Conservation (phyloP, 2,797 vertebrate species). For the Carduelis carduelis region DNA sequence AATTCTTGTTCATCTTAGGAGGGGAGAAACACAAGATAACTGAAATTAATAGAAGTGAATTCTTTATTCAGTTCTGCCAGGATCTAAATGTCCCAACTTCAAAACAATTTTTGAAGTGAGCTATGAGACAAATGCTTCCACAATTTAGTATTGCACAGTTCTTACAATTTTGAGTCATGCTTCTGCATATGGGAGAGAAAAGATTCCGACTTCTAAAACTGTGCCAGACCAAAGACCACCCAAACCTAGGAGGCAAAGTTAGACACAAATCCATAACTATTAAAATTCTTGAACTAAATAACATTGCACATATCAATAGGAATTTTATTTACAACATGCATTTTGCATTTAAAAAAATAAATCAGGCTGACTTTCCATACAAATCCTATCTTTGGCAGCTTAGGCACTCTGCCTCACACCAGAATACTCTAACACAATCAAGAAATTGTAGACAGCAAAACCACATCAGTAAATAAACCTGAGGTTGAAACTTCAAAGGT, state of each 20-base stretch:
- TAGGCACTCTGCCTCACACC: background rate
- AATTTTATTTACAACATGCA: constrained; percentile 3
- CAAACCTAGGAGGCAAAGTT: background rate
- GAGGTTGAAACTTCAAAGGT: background rate
- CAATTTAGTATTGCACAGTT: background rate
- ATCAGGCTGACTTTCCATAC: background rate
- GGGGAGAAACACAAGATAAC: background rate
- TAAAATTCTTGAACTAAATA: background rate
- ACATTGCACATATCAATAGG: background rate
- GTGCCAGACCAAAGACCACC: background rate
- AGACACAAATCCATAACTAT: background rate
- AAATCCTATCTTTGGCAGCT: background rate
- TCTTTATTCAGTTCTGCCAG: background rate
- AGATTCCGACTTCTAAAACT: background rate
- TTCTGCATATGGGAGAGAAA: background rate
- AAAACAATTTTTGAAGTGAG: background rate
- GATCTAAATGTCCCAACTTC: background rate
- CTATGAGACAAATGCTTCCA: background rate
- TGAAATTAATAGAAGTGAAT: background rate
- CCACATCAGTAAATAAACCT: background rate
- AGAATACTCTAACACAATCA: background rate
- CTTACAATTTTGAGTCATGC: background rate
- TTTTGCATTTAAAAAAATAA: background rate
- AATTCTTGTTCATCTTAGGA: background rate
- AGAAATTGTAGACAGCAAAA: background rate